Evolutionary conservation across 53 echinoderm and acorn worm species (phyloP), one percentile per base, ranked within the genome.

Genomic region (Holothuria scabra): DNA sequence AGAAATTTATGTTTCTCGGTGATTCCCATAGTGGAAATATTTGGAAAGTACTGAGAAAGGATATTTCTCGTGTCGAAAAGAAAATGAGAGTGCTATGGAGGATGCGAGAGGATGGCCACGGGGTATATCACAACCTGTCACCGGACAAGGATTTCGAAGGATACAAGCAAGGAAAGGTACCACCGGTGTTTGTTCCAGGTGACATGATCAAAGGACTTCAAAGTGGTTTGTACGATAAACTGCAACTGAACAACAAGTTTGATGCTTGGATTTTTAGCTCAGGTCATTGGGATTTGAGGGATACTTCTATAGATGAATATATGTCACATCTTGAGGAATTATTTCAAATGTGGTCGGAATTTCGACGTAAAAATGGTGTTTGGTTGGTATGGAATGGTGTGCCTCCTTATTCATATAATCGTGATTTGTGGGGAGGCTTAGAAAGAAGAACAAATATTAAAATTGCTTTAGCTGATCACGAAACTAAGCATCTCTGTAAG

Each of bases 281-380:
- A 48, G 76, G 76, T 5, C 76, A 76, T 28, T 76, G 76, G 76
- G 76, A 76, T 52, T 56, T 76, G 28, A 48, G 76, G 25, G 76
- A 76, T 52, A 55, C 55, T 8, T 52, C 76, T 12, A 2, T 76
- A 48, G 55, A 76, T n/a, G 26, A 25, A 56, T 76, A 76, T 16
- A 25, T 52, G 12, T 19, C 22, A 52, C 23, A 55, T 14, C 76
- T 76, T 25, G 14, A 56, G 46, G 52, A 76, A 26, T 26, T 76
- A 8, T 56, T 76, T 52, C 4, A 12, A 11, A 29, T 49, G 26
- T 76, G 76, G 75, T 46, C 46, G 24, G 12, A 25, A 12, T 75
- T 75, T 16, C 37, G 37, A 55, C 24, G 56, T 13, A 13, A 3
- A 6, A 49, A 25, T 11, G 52, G 52, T 4, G 75, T 52, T 3